Conservation (phyloP, 2,113 vertebrate genomes). For the Mesocricetus auratus region DNA sequence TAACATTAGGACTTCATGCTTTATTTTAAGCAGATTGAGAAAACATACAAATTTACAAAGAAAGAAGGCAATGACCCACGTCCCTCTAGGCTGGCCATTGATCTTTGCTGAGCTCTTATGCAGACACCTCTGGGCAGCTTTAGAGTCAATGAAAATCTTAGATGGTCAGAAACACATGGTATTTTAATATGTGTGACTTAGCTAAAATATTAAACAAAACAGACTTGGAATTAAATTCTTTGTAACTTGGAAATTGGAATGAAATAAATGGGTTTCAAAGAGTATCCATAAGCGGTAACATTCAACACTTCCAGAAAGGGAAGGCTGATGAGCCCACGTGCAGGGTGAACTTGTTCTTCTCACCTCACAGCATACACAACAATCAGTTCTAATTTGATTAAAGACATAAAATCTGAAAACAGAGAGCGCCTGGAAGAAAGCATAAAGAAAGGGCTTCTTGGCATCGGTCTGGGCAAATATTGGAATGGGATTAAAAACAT, state of each 20-base stretch:
- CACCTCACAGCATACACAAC: background rate
- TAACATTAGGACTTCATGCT: background rate
- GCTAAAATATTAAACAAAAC: background rate
- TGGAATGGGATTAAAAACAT: background rate
- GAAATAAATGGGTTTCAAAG: background rate
- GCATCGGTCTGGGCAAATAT: background rate
- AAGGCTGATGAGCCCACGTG: background rate
- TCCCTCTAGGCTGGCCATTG: background rate
- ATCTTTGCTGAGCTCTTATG: background rate
- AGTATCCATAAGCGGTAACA: background rate
- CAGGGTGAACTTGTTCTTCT: background rate
- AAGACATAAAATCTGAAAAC: background rate
- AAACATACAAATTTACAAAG: background rate
- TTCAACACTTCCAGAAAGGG: background rate
- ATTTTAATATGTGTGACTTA: background rate
- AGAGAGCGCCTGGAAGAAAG: slow-evolving; percentile 1
- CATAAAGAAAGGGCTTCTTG: background rate
- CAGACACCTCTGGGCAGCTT: background rate
- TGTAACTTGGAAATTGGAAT: background rate
- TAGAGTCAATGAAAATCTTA: background rate
- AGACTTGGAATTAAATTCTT: background rate
- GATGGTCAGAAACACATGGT: background rate
- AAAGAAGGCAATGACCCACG: background rate
- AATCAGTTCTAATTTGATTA: background rate
- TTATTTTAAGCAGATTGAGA: background rate